Conservation (phyloP, 1,140 invertebrate genomes). For the Drosophila insularis region DNA sequence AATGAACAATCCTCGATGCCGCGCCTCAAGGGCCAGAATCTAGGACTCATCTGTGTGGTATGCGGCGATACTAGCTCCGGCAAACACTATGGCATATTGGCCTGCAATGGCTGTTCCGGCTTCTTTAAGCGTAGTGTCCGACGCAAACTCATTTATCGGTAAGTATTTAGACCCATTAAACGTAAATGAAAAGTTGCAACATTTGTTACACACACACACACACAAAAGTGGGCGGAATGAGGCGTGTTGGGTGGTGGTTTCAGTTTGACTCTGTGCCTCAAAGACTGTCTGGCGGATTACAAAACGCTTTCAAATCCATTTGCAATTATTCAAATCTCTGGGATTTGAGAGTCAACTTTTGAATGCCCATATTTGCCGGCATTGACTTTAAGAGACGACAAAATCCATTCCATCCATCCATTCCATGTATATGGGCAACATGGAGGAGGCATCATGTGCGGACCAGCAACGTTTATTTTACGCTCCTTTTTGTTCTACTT, state of each 20-base stretch:
- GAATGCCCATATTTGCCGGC: slow-evolving; percentile 71
- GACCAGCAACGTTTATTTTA: slow-evolving; percentile 18
- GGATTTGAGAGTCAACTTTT: slow-evolving; percentile 80
- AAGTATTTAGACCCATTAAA: slow-evolving; percentile 54
- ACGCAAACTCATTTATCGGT: slow-evolving; percentile 98
- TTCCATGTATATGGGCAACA: not conserved
- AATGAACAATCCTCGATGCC: slow-evolving; percentile 42
- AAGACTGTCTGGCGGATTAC: slow-evolving; percentile 70
- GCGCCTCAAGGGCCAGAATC: slow-evolving; percentile 82
- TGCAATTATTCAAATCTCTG: slow-evolving; percentile 81
- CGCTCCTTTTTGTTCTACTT: not conserved
- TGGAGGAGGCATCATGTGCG: slow-evolving; percentile 59
- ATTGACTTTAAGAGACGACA: slow-evolving; percentile 48
- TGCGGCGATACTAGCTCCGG: slow-evolving; percentile 98
- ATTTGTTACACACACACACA: slow-evolving; percentile 23
- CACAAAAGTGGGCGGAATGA: slow-evolving; percentile 14
- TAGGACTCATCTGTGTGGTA: slow-evolving; percentile 94
- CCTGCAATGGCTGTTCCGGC: slow-evolving; percentile 99
- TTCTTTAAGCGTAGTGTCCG: slow-evolving; percentile 99
- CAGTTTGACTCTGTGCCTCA: slow-evolving; percentile 36
- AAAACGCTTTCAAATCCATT: slow-evolving; percentile 66
- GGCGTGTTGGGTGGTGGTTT: slow-evolving; percentile 17
- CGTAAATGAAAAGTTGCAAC: slow-evolving; percentile 36
- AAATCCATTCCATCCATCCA: not conserved
- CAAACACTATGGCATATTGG: slow-evolving; percentile 99